Percentiles rank a stretch among this genome's conserved stretches.
Conservation (phyloP, 2,888 invertebrate species). For the Polymixis flavicincta region DNA sequence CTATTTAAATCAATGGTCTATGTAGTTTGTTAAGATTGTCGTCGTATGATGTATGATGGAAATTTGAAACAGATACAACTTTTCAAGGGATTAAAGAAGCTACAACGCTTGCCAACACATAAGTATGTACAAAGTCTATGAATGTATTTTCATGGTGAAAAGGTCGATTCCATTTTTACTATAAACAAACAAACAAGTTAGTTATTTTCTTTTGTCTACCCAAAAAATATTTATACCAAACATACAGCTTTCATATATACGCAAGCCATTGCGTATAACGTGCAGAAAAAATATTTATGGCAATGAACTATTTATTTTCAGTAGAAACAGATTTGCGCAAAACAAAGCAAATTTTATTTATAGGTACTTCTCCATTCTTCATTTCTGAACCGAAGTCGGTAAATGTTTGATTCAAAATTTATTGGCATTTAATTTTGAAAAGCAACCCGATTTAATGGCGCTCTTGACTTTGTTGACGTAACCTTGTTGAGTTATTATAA, state of each 20-base stretch:
- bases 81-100: constrained; percentile 18
- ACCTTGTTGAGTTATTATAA: constrained; percentile 65
- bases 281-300: constrained; percentile 30
- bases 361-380: constrained; percentile 22
- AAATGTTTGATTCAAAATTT: constrained; percentile 48
- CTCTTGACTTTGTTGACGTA: constrained; percentile 71
- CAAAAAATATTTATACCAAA: constrained; percentile 20
- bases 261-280: not conserved
- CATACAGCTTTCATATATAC: constrained; percentile 19
- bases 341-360: constrained; percentile 23
- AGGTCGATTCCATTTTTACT: not conserved
- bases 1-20: too few species aligned
- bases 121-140: constrained; percentile 19
- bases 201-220: constrained; percentile 19
- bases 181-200: constrained; percentile 8
- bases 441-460: constrained; percentile 61
- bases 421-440: constrained; percentile 54
- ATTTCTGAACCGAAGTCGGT: constrained; percentile 10
- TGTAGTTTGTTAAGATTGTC: not conserved
- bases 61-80: not conserved
- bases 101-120: not conserved
- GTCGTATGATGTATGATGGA: constrained; percentile 1
- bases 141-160: constrained; percentile 22
- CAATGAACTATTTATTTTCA: constrained; percentile 28
- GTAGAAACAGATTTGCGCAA: constrained; percentile 23